Evolutionary conservation across 2,113 vertebrate genomes (phyloP), one percentile per base, ranked within the genome.

Genomic region (Prionailurus viverrinus): DNA sequence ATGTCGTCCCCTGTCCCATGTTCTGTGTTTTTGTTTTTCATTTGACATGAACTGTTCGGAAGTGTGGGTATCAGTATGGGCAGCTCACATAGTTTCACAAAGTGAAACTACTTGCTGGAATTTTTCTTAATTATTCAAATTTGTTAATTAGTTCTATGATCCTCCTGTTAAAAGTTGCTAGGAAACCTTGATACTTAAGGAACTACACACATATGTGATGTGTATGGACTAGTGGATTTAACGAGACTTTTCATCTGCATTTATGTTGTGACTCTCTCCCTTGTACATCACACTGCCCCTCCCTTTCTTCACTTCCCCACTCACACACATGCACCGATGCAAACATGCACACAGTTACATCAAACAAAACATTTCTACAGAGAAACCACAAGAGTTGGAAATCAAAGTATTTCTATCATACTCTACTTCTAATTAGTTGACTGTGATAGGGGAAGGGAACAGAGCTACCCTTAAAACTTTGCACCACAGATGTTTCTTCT

Each of bases 121-220:
- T 84, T 81, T 95, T 61, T 74, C 51, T 85, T 92, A 63, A 76
- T 58, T 95, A 91, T 76, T 66, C 45, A 73, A 97, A 82, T 6
- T 31, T 83, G n/a, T 53, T 71, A 25, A 58, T 93, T 63, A 69
- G 5, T 33, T n/a, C 51, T 41, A 27, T 0, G 63, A 55, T 76
- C 27, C 7, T 87, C 14, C 66, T 63, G 9, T 4, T 82, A 76
- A 73, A 91, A 88, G 61, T 21, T 85, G 29, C 68, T 89, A 61
- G n/a, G 71, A 89, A 89, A 78, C n/a, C 23, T 87, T 73, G 1
- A 74, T 41, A 53, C 15, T 66, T 71, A 87, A 21, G 48, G 39
- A 92, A 16, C 63, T 48, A 10, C 5, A 4, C 65, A 86, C 23
- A 3, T 29, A n/a, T 45, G 41, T 69, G 83, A 29, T 31, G 9